Base-by-base conservation (phyloP, 2,888 invertebrate genomes). In the Strigamia crassipes region DNA sequence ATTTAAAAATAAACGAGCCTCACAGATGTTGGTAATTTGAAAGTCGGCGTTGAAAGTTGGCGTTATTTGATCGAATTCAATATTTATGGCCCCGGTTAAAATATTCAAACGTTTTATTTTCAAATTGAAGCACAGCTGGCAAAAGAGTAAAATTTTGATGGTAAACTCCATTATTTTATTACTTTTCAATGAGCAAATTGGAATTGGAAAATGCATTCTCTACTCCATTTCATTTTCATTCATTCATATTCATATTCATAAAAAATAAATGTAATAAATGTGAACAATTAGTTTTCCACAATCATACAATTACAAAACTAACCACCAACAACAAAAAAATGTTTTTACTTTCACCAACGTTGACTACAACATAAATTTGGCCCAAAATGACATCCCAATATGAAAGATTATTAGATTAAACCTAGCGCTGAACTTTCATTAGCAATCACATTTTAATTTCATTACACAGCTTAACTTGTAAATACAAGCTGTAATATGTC, bases 91-190 rank as follows among this genome's bases (percentile, higher is more conserved):
- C 23, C 61, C 73, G 12, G 6, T 31, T 73, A 12, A 73, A 73
- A 73, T 73, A 73, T 73, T 73, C 73, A 73, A 73, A 73, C 27
- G 31, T 31, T 73, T 73, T 73, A 73, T 31, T 73, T 73, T 73
- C 73, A 73, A 31, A 31, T 73, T 31, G 73, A 73, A 73, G 73
- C 73, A 73, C 73, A 73, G 73, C 73, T 73, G 73, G 73, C 31
- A 73, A 15, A 31, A 73, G 73, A 73, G 73, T 73, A 73, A 73
- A 73, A 73, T 73, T 73, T 73, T 23, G 27, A 23, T 23, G 73
- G 27, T n/a, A 15, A 38, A 73, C 27, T 73, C 73, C 2, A 73
- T 73, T 73, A 73, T 73, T 73, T 73, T 73, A 73, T 73, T 73
- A 73, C 15, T 27, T 73, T 73, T 31, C 73, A 31, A 73, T 73